Evolutionary conservation across 1,140 invertebrate genomes (phyloP).

Genomic region (Nixonia krombeini): DNA sequence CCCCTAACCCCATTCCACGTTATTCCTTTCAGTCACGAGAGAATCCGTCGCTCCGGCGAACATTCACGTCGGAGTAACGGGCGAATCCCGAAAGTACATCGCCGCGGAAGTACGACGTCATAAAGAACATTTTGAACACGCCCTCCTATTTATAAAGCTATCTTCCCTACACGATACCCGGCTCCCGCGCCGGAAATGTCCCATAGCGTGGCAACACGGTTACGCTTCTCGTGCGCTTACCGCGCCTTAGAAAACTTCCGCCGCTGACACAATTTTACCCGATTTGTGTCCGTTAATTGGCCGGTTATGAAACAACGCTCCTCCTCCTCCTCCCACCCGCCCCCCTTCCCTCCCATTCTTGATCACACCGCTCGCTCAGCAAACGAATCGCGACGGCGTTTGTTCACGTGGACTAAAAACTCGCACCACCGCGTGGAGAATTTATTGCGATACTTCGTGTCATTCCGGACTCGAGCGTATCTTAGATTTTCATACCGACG

Average conservation of each 20-base stretch:
- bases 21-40: slow-evolving; percentile 34
- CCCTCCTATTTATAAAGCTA: slow-evolving; percentile 31
- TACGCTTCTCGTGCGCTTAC: slow-evolving; percentile 15
- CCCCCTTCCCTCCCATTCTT: no score
- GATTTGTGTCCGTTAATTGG: no score
- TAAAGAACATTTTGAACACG: slow-evolving; percentile 30
- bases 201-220: slow-evolving; percentile 9
- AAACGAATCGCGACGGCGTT: no score
- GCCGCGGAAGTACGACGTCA: slow-evolving; percentile 25
- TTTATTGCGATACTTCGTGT: no score
- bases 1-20: slow-evolving; percentile 7
- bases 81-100: slow-evolving; percentile 14
- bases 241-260: neutral
- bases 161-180: slow-evolving; percentile 11
- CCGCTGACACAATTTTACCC: no score
- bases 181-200: slow-evolving; percentile 14
- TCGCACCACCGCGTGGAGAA: no score
- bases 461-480: no score
- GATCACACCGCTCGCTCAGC: no score
- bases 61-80: slow-evolving; percentile 8
- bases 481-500: slow-evolving; percentile 40
- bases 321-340: no score
- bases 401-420: no score
- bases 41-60: slow-evolving; percentile 14
- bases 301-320: no score